phyloP scores from a whole-genome alignment of 2,888 invertebrate species.

The Punctoribates punctum region DNA sequence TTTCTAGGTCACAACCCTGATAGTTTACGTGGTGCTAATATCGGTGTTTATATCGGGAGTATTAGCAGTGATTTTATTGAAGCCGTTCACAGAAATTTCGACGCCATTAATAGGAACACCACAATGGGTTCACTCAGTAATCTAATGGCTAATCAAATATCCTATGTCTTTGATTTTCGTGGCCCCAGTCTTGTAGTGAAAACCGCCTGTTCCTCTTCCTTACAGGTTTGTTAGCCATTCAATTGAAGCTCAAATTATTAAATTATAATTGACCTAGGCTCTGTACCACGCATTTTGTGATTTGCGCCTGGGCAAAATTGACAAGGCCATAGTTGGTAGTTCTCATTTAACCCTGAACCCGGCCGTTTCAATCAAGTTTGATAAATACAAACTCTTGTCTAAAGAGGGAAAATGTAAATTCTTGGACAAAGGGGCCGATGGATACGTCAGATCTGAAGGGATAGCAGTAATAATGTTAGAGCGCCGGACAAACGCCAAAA shows the following conservation, averaged over 20 bases:
- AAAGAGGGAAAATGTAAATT: slow-evolving; percentile 86
- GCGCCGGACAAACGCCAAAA: slow-evolving; percentile 59
- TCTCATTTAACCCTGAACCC: slow-evolving; percentile 84
- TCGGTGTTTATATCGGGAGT: slow-evolving; percentile 58
- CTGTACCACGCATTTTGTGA: slow-evolving; percentile 63
- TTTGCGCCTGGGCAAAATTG: slow-evolving; percentile 83
- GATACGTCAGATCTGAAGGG: slow-evolving; percentile 87
- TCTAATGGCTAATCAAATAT: slow-evolving; percentile 85
- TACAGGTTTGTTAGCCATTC: slow-evolving; percentile 62
- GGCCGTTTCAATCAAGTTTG: slow-evolving; percentile 78
- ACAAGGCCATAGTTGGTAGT: slow-evolving; percentile 92
- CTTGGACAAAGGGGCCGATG: slow-evolving; percentile 80
- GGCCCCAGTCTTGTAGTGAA: slow-evolving; percentile 92
- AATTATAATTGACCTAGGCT: too few relatives aligned
- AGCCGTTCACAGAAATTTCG: not conserved
- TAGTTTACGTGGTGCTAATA: slow-evolving; percentile 54
- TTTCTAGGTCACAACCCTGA: slow-evolving; percentile 47
- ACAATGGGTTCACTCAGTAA: slow-evolving; percentile 86
- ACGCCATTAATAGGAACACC: slow-evolving; percentile 54
- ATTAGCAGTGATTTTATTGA: not conserved
- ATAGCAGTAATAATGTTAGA: slow-evolving; percentile 76
- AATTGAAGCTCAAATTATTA: too few relatives aligned
- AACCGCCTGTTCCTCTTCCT: slow-evolving; percentile 93
- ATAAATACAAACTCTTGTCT: slow-evolving; percentile 87
- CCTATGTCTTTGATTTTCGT: slow-evolving; percentile 88